Conservation (phyloP, 2,113 vertebrate genomes). For the Zosterops lateralis region DNA sequence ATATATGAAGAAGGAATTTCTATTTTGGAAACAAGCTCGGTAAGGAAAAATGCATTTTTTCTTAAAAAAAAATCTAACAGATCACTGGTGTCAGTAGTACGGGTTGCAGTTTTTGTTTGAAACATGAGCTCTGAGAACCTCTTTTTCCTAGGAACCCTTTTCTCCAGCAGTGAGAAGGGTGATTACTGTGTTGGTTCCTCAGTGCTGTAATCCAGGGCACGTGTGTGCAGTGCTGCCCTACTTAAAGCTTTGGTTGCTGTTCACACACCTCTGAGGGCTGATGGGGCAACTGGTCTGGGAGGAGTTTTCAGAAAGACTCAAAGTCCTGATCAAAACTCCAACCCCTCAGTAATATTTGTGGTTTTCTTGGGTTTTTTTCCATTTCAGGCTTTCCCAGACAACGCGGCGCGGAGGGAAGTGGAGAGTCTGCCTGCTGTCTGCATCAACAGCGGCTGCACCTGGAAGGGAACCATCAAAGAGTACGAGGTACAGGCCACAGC, state of each 20-base stretch:
- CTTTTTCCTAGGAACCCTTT: not conserved
- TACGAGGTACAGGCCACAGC: constrained; percentile 80
- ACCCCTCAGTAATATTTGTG: not conserved
- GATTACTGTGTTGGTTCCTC: not conserved
- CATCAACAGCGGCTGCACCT: constrained; percentile 80
- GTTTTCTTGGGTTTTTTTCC: not conserved
- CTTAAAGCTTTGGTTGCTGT: not conserved
- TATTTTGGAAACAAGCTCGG: constrained; percentile 85
- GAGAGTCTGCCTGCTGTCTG: constrained; percentile 88
- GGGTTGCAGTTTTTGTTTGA: not conserved
- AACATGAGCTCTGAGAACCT: not conserved
- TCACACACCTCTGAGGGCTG: not conserved
- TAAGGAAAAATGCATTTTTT: constrained; percentile 65
- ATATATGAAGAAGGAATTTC: constrained; percentile 89
- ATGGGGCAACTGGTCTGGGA: not conserved
- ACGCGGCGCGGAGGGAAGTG: constrained; percentile 90
- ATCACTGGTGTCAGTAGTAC: not conserved
- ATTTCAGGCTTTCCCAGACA: constrained; percentile 89
- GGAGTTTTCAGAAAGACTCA: not conserved
- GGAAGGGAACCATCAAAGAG: constrained; percentile 90
- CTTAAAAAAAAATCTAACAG: not conserved
- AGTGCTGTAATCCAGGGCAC: not conserved
- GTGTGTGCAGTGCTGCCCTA: not conserved
- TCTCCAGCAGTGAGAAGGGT: not conserved
- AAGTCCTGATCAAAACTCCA: not conserved